Base-by-base conservation (phyloP, 2,888 invertebrate genomes). In the Hydriomena furcata region DNA sequence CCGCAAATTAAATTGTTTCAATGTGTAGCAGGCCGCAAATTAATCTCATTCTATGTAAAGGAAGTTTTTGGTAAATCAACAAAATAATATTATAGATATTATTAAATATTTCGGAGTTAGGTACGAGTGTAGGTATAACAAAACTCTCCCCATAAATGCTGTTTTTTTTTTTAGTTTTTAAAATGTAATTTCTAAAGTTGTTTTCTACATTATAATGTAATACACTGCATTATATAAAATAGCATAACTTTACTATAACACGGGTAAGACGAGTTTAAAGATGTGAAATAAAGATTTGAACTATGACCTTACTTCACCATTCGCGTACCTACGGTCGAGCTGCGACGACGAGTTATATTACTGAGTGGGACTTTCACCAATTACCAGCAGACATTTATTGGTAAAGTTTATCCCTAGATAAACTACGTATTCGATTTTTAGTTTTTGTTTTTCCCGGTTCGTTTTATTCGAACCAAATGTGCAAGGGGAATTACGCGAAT, bases 341-440 rank as follows among this genome's bases (percentile, higher is more conserved):
- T 27, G 24, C 7, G n/a, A 17, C 25, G 12, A 4, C 1, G 28
- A 5, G 7, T 13, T 27, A 11, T 7, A 13, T n/a, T 7, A 11
- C n/a, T n/a, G 27, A 32, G 20, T 28, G 20, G 37, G 28, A 17
- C 58, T 61, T 61, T 61, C 61, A 53, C 61, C 35, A 31, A 41
- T 36, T 32, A 38, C 32, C 32, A 2, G 13, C 11, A 20, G 21
- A 38, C n/a, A 23, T 35, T 5, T 36, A 23, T 30, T 38, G n/a
- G 27, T 43, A 27, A 10, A 41, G 27, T 27, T 1, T 8, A 27
- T 1, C 8, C n/a, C n/a, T n/a, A n/a, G n/a, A n/a, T n/a, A n/a
- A n/a, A n/a, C n/a, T n/a, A n/a, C n/a, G n/a, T n/a, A n/a, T n/a
- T n/a, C n/a, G n/a, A n/a, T n/a, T n/a, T n/a, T n/a, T n/a, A n/a